Evolutionary conservation across 2,888 invertebrate species (phyloP), one percentile per base, ranked within the genome.

Genomic region (Andrena dorsata): DNA sequence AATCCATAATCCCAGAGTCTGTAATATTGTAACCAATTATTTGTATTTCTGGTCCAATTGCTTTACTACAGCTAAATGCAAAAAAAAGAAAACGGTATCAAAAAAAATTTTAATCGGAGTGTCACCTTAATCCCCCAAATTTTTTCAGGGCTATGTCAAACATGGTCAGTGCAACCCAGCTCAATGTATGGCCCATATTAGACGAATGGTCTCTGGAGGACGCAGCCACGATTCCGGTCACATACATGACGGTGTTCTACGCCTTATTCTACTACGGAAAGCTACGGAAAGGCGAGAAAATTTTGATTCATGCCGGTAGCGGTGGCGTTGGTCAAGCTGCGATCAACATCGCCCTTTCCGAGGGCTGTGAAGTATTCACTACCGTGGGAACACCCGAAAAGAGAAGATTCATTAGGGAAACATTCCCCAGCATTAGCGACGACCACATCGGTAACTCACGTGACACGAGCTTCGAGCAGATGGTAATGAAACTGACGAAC

Each of bases 381-480:
- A 96, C 96, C 2, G 96, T 96, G 16, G 96, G 95, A 2, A 95
- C 95, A 0, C 87, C 91, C 2, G 94, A 95, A 74, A 96, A 96
- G 90, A 90, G 94, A 53, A 94, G 94, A 26, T 96, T 95, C 90
- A 94, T 96, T 47, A 94, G 94, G 88, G 92, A 93, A 35, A 88
- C 69, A 28, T 96, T 96, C 90, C 96, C 96, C 0, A 90, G 93
- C 82, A 96, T 94, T 28, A 91, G 91, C 8, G 96, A 96, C 30
- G 90, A 94, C 66, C 95, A 98, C 91, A 98, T 99, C 91, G 97
- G 98, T 28, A 98, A 98, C 93, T 98, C 98, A 7, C 96, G 98
- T 89, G 97, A 98, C 92, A 95, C 96, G 0, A 96, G 97, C 0
- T 99, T 99, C 93, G 98, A 99, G 93, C 95, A 96, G 85, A 96